Base-by-base conservation (phyloP, 30 jellyfish, hydroid and myxozoan genomes). In the Aurelia aurita region DNA sequence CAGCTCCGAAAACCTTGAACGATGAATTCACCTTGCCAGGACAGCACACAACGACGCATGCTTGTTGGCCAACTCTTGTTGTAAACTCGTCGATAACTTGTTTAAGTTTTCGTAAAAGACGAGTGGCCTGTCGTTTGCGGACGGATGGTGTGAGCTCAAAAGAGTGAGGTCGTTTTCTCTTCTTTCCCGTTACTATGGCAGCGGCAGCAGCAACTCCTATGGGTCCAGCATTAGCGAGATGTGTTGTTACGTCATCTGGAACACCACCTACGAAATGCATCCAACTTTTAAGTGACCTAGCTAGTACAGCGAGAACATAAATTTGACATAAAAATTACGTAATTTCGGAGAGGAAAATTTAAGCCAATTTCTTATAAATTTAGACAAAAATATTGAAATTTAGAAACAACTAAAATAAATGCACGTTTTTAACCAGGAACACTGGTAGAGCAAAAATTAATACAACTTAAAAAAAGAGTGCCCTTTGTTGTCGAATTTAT, bases 181-280 rank as follows among this genome's bases (percentile, higher is more conserved):
- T 86, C 86, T 90, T 89, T 23, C 98, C 98, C 3, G 98, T 87
- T 15, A 89, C 96, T 26, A 95, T 95, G 64, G 99, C 99, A 39
- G 99, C 98, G 25, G 99, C 99, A 61, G 99, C 99, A 29, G 99
- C 99, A 43, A 95, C 92, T 45, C 99, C 98, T 18, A 93, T 93
- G 16, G 98, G 98, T 11, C 98, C 98, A 66, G 98, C 98, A 31
- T 94, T 94, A 13, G 96, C 98, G 23, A 93, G 90, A 47, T 93
- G 98, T 0, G 98, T 69, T 3, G 98, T 93, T 82, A 93, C 98
- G 59, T 93, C 98, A 82, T 93, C 98, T 22, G 96, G 86, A 14
- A 93, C 93, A 28, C 96, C 97, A 26, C 91, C 97, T 75, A 58
- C 34, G 4, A 84, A 28, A 72, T 45, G 43, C n/a, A 12, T 55